These are phyloP conservation scores for Conomelus anceps DNA, from an alignment of 2,888 invertebrate genomes.

Conservation along the genomic window DNA sequence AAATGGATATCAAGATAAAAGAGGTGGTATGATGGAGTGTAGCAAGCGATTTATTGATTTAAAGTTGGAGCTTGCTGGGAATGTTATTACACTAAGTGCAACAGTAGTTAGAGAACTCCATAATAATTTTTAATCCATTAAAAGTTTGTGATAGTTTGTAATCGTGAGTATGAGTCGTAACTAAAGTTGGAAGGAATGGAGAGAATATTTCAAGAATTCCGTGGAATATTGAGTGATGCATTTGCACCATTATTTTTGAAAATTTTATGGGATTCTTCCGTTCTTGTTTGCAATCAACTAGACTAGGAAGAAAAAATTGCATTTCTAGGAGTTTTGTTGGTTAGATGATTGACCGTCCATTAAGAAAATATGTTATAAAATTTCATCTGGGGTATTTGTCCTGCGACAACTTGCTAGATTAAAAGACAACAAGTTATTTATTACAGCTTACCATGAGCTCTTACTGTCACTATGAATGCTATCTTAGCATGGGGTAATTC, in stretches of 20 bases:
- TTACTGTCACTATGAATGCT: too few species aligned
- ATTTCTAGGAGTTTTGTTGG: too few species aligned
- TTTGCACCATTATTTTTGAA: not conserved
- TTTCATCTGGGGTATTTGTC: too few species aligned
- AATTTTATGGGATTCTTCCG: not conserved
- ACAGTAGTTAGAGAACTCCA: not conserved
- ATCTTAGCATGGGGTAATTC: too few species aligned
- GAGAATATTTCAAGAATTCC: not conserved
- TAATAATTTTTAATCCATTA: not conserved
- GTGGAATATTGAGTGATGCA: not conserved
- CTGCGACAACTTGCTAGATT: too few species aligned
- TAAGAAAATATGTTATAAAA: too few species aligned
- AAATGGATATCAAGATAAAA: not conserved
- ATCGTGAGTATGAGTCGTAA: not conserved
- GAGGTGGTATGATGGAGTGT: too few species aligned
- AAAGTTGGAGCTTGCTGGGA: not conserved
- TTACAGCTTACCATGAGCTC: too few species aligned
- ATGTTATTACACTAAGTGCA: not conserved
- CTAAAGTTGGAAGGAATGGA: not conserved
- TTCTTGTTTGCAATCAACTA: too few species aligned
- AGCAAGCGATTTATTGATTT: not conserved
- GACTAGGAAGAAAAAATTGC: too few species aligned
- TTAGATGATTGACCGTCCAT: too few species aligned
- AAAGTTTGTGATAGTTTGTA: not conserved
- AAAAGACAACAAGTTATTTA: too few species aligned